Conservation (phyloP, 2,113 vertebrate species). For the Sceloporus undulatus region DNA sequence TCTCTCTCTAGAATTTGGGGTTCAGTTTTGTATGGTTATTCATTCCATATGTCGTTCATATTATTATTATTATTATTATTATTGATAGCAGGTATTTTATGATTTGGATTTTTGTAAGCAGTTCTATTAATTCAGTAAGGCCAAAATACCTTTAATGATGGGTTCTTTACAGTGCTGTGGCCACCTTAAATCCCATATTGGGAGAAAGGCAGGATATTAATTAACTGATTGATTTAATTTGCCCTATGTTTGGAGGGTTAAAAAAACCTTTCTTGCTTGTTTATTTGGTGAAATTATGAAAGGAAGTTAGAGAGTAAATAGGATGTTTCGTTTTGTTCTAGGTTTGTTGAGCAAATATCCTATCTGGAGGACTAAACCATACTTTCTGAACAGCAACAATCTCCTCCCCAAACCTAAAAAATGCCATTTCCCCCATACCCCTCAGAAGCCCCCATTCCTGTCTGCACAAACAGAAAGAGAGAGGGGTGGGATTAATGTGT, state of each 20-base stretch:
- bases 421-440: conserved; percentile 83
- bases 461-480: conserved; percentile 95
- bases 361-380: neutral
- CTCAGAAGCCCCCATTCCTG: conserved; percentile 82
- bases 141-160: neutral
- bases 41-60: no score
- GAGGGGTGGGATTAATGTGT: conserved; percentile 97
- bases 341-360: conserved; percentile 26
- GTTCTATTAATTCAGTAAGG: neutral
- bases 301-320: conserved; percentile 1
- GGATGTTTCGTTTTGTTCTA: conserved; percentile 24
- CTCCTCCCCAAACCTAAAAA: conserved; percentile 52
- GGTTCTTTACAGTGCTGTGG: no score
- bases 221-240: no score
- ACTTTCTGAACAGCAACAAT: conserved; percentile 36
- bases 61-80: no score
- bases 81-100: neutral
- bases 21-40: no score
- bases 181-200: no score
- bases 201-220: no score
- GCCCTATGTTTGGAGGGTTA: neutral
- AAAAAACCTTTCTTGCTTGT: neutral
- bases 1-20: no score
- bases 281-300: conserved; percentile 21
- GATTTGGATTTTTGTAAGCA: neutral